A percentile compares a stretch with the other conserved stretches of the same genome.
Conservation (phyloP, 2,888 invertebrate genomes). For the Xanthostigma xanthostigma region DNA sequence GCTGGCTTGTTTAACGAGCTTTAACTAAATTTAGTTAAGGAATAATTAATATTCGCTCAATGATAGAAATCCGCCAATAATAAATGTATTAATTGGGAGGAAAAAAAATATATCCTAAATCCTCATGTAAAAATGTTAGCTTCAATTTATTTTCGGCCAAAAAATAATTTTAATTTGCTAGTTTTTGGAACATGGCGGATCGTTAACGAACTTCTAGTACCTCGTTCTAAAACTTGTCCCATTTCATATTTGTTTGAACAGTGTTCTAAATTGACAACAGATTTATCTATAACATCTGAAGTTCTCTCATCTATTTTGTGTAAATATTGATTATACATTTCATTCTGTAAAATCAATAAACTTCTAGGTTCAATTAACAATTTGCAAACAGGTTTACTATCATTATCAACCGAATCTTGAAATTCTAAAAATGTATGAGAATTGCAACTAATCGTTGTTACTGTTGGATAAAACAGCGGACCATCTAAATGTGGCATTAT, state of each 20-base stretch:
- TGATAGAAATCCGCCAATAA: too few relatives aligned
- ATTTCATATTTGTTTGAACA: slow-evolving; percentile 39
- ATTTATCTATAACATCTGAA: slow-evolving; percentile 45
- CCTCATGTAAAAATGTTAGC: too few relatives aligned
- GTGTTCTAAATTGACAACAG: slow-evolving; percentile 46
- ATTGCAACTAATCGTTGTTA: slow-evolving; percentile 84
- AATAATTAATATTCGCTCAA: too few relatives aligned
- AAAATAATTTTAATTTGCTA: slow-evolving; percentile 53
- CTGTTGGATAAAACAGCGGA: slow-evolving; percentile 79
- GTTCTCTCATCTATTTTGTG: slow-evolving; percentile 69
- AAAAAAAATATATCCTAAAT: too few relatives aligned
- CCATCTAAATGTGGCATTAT: slow-evolving; percentile 97
- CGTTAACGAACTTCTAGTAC: slow-evolving; percentile 74
- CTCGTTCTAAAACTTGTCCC: slow-evolving; percentile 41
- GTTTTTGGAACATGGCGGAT: slow-evolving; percentile 89
- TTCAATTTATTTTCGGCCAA: slow-evolving; percentile 23
- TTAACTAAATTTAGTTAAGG: too few relatives aligned
- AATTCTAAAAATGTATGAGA: slow-evolving; percentile 86
- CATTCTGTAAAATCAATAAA: slow-evolving; percentile 67
- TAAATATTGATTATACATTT: slow-evolving; percentile 68
- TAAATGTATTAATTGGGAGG: too few relatives aligned
- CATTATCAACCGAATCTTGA: slow-evolving; percentile 35
- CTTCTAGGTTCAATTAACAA: slow-evolving; percentile 78
- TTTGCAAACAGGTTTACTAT: slow-evolving; percentile 40
- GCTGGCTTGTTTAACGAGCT: too few relatives aligned